phyloP scores from a whole-genome alignment of 23 tunicate genomes.

The Ciona savignyi region DNA sequence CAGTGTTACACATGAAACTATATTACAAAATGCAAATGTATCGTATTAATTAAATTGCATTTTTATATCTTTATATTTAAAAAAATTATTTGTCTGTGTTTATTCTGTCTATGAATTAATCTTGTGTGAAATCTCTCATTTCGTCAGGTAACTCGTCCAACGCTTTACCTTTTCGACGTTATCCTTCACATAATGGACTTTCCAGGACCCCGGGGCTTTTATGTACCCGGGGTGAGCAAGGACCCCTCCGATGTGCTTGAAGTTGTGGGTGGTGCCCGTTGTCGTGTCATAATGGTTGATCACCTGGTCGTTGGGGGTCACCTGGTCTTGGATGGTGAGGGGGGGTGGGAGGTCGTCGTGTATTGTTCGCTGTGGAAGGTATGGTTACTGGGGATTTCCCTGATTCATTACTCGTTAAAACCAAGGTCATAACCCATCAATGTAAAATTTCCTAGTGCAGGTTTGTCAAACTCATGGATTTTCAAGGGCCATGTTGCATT shows the following conservation, averaged over 20 bases:
- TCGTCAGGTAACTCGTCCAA: neutral
- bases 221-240: conserved; percentile 55
- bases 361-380: conserved; percentile 73
- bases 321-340: conserved; percentile 46
- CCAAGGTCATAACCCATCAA: too few species aligned
- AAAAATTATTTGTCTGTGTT: too few species aligned
- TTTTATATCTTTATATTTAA: neutral
- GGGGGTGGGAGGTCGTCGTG: conserved; percentile 77
- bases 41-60: neutral
- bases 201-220: conserved; percentile 82
- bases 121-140: neutral
- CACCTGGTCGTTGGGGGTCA: conserved; percentile 52
- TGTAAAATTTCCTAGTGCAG: too few species aligned
- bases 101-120: too few species aligned
- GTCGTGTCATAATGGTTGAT: conserved; percentile 75
- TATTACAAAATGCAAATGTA: neutral
- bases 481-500: too few species aligned
- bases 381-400: too few species aligned
- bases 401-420: too few species aligned
- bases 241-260: conserved; percentile 69
- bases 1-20: neutral
- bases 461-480: too few species aligned
- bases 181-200: conserved; percentile 84
- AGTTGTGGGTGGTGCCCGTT: conserved; percentile 79
- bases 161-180: conserved; percentile 65